Evolutionary conservation across 2,888 invertebrate species (phyloP).

Genomic region (Lasius platythorax): DNA sequence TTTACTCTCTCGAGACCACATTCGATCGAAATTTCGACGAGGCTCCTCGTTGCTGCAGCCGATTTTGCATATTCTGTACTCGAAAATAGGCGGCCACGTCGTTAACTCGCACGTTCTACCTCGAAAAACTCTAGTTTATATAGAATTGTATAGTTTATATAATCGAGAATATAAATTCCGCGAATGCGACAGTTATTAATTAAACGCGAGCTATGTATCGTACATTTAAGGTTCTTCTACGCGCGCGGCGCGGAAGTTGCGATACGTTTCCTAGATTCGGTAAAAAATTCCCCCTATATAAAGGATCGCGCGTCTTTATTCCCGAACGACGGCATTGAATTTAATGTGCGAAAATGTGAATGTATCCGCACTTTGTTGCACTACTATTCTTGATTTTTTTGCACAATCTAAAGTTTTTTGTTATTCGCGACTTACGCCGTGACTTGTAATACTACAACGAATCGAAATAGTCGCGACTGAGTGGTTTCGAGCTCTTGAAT

Average conservation of each 20-base stretch:
- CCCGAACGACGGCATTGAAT: slow-evolving; percentile 60
- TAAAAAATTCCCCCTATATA: slow-evolving; percentile 45
- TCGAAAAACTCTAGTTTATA: background rate
- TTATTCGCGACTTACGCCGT: background rate
- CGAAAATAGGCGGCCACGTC: background rate
- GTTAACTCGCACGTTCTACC: background rate
- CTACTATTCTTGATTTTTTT: slow-evolving; percentile 44
- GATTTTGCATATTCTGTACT: background rate
- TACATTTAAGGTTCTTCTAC: background rate
- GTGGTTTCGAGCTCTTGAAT: background rate
- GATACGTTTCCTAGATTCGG: slow-evolving; percentile 31
- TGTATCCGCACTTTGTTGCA: background rate
- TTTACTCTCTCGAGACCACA: slow-evolving; percentile 1
- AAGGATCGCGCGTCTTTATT: slow-evolving; percentile 53
- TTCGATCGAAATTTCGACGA: background rate
- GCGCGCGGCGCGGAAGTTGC: background rate
- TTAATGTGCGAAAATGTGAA: slow-evolving; percentile 38
- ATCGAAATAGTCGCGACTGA: background rate
- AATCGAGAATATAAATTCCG: background rate
- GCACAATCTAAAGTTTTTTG: background rate
- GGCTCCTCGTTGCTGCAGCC: background rate
- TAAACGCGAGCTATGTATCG: background rate
- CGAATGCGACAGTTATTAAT: background rate
- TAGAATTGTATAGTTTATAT: background rate
- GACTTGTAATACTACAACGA: background rate